Evolutionary conservation across 2,888 invertebrate genomes (phyloP).

Genomic region (Cybosia mesomella): DNA sequence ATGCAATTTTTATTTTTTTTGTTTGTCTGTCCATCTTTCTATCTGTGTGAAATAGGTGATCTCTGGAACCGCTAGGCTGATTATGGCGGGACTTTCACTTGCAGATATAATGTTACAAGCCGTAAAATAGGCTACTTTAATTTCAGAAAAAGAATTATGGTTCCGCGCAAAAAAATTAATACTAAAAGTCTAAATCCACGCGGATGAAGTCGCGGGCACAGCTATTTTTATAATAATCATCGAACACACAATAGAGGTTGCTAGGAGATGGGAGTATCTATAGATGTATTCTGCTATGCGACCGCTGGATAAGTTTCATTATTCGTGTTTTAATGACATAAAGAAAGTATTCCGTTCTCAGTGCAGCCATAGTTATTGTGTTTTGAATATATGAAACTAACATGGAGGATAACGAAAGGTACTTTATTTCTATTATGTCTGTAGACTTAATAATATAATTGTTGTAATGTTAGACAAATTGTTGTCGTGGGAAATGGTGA

Average conservation of each 20-base stretch:
- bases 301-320: constrained; percentile 17
- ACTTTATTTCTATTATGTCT: constrained; percentile 2
- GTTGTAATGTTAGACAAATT: not conserved
- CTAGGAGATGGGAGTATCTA: constrained; percentile 30
- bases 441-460: not conserved
- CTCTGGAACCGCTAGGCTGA: too few relatives aligned
- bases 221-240: constrained; percentile 26
- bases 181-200: too few relatives aligned
- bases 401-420: constrained; percentile 44
- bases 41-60: too few relatives aligned
- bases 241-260: constrained; percentile 43
- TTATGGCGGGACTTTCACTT: too few relatives aligned
- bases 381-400: not conserved
- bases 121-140: too few relatives aligned
- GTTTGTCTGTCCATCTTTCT: too few relatives aligned
- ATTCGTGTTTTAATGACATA: constrained; percentile 15
- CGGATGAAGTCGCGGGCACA: too few relatives aligned
- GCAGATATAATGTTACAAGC: too few relatives aligned
- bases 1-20: too few relatives aligned
- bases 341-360: constrained; percentile 10
- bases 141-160: too few relatives aligned
- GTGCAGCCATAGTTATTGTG: constrained; percentile 12
- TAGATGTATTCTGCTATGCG: constrained; percentile 22
- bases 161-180: too few relatives aligned
- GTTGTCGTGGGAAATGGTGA: not conserved